phyloP scores from a whole-genome alignment of 1,140 invertebrate genomes.

The Calliphora vicina region DNA sequence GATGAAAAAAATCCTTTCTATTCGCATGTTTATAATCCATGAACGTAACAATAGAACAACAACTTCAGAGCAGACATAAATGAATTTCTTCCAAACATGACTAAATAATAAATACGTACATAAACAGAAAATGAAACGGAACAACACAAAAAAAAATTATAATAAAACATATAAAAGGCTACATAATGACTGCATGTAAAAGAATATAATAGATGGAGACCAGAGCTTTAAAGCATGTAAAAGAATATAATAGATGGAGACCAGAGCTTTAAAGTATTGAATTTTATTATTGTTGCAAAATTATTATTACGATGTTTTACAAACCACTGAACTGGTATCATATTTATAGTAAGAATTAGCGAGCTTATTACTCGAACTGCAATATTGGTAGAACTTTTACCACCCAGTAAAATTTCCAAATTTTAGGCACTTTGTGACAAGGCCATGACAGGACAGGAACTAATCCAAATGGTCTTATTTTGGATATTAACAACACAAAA shows the following conservation, averaged over 20 bases:
- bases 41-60: background rate
- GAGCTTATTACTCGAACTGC: no score
- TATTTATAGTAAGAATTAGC: no score
- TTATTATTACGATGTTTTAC: no score
- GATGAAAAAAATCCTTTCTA: background rate
- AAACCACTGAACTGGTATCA: no score
- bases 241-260: background rate
- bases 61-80: background rate
- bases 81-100: slow-evolving; percentile 21
- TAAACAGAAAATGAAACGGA: background rate
- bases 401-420: no score
- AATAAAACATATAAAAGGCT: background rate
- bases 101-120: background rate
- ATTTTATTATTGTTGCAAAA: no score
- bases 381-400: no score
- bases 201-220: background rate
- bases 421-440: no score
- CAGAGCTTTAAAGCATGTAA: background rate
- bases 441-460: no score
- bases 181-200: background rate
- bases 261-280: no score
- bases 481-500: no score
- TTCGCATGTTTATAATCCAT: slow-evolving; percentile 23
- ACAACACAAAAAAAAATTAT: background rate
- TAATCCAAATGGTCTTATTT: no score